Conservation (phyloP, 2,888 invertebrate genomes). For the Trichogramma evanescens region DNA sequence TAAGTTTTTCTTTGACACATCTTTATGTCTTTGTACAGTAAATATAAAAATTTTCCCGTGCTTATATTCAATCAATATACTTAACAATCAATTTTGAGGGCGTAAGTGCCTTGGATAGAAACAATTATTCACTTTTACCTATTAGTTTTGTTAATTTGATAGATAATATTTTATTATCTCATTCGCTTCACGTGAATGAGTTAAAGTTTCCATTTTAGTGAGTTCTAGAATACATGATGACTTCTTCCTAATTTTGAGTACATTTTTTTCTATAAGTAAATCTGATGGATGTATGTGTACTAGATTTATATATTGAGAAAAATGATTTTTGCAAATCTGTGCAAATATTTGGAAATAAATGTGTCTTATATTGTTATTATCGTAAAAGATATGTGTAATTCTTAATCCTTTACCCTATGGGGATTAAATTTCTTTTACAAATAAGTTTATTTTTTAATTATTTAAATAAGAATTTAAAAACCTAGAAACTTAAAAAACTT, state of each 20-base stretch:
- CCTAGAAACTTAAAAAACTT: too few relatives aligned
- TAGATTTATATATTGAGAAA: slow-evolving; percentile 21
- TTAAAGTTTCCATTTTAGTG: slow-evolving; percentile 18
- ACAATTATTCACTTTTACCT: slow-evolving; percentile 13
- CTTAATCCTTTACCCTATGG: slow-evolving; percentile 4
- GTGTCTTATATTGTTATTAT: slow-evolving; percentile 41
- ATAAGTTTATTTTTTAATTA: not conserved
- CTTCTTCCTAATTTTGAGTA: slow-evolving; percentile 7
- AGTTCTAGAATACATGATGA: slow-evolving; percentile 2
- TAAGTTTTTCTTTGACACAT: slow-evolving; percentile 1
- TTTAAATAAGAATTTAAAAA: too few relatives aligned
- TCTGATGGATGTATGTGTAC: slow-evolving; percentile 23
- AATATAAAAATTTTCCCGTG: slow-evolving; percentile 16
- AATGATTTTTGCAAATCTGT: slow-evolving; percentile 23
- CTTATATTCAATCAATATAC: slow-evolving; percentile 11
- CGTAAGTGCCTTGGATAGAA: slow-evolving; percentile 18
- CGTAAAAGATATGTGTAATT: slow-evolving; percentile 15
- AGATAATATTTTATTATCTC: slow-evolving; percentile 5
- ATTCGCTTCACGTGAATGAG: slow-evolving; percentile 15
- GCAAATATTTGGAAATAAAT: slow-evolving; percentile 38
- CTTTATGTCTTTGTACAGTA: slow-evolving; percentile 20
- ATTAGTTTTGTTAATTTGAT: slow-evolving; percentile 9
- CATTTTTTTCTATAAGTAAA: slow-evolving; percentile 15
- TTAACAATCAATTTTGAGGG: slow-evolving; percentile 18
- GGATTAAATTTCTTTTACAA: not conserved